These are phyloP conservation scores for Rhizomys pruinosus DNA, from an alignment of 2,113 vertebrate genomes.

Conservation along the genomic window DNA sequence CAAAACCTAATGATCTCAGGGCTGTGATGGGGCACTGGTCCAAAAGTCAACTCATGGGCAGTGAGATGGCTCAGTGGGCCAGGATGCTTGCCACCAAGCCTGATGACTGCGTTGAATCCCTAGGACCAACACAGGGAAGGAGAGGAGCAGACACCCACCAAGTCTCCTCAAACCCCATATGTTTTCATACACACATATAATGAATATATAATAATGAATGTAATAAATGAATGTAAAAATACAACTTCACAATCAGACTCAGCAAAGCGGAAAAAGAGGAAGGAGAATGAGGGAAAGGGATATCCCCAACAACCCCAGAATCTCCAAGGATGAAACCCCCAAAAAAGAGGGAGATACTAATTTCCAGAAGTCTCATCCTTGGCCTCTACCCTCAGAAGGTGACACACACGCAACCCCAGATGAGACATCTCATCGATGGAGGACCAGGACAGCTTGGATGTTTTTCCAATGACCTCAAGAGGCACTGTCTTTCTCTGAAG, in stretches of 20 bases:
- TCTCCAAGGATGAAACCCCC: neutral
- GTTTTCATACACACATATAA: neutral
- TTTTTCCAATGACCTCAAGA: neutral
- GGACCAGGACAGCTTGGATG: neutral
- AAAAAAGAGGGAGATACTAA: neutral
- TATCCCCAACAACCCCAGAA: neutral
- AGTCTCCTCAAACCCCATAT: neutral
- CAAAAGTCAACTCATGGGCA: neutral
- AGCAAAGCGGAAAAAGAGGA: neutral
- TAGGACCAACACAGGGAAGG: neutral
- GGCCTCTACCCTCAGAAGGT: neutral
- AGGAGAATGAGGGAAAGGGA: neutral
- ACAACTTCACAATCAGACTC: neutral
- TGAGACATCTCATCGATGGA: neutral
- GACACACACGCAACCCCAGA: neutral
- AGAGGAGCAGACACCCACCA: no score
- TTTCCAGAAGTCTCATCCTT: neutral
- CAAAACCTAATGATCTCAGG: neutral
- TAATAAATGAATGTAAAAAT: neutral
- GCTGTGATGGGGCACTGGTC: rapidly evolving
- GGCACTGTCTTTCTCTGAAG: neutral
- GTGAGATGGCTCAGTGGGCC: neutral
- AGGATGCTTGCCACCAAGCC: neutral
- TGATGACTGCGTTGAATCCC: neutral
- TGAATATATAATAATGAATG: neutral